phyloP scores from a whole-genome alignment of 2,113 vertebrate species.

The Theristicus caerulescens region DNA sequence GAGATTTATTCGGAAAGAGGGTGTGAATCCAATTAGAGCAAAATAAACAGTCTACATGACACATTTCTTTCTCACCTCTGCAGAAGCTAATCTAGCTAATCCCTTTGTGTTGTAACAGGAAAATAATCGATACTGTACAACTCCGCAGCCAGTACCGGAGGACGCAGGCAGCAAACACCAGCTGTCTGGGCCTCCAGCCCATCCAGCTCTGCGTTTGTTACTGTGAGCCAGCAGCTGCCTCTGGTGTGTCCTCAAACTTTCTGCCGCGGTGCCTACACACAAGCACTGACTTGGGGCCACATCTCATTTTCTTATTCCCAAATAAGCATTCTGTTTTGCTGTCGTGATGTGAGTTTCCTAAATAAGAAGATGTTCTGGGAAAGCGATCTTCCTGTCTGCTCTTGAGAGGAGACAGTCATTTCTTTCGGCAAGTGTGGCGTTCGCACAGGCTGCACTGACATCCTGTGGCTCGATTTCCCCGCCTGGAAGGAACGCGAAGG shows the following conservation, averaged over 20 bases:
- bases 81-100: slow-evolving; percentile 29
- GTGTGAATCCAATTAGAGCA: slow-evolving; percentile 34
- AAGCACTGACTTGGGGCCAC: not conserved
- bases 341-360: slow-evolving; percentile 50
- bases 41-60: not conserved
- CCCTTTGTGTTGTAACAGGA: slow-evolving; percentile 19
- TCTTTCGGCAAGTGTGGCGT: slow-evolving; percentile 16
- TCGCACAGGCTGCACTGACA: slow-evolving; percentile 48
- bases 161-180: not conserved
- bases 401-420: not conserved
- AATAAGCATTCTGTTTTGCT: slow-evolving; percentile 45
- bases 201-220: not conserved
- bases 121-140: not conserved
- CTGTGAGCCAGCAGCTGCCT: not conserved
- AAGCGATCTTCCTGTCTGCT: slow-evolving; percentile 37
- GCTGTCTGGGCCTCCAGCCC: not conserved
- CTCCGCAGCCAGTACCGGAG: not conserved
- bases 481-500: not conserved
- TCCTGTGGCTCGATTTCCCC: slow-evolving; percentile 28
- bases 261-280: not conserved
- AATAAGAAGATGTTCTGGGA: slow-evolving; percentile 64
- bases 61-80: slow-evolving; percentile 30
- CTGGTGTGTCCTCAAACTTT: not conserved
- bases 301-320: slow-evolving; percentile 17
- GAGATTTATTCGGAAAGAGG: not conserved